phyloP scores from a whole-genome alignment of 64 coral and sea anemone genomes.

The Acropora yongei region DNA sequence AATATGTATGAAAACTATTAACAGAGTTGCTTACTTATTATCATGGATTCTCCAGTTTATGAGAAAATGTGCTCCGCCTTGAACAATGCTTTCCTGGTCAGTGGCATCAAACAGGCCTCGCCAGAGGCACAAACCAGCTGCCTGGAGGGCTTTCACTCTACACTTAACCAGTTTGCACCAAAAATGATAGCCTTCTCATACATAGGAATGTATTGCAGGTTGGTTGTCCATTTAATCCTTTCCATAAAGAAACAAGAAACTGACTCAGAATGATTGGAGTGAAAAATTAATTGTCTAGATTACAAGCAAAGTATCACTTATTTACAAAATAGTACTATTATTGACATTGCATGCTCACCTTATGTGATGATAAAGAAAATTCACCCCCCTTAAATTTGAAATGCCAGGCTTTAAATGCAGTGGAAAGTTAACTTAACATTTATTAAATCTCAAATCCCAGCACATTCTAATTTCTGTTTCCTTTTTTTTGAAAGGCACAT shows the following conservation, averaged over 20 bases:
- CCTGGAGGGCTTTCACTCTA: constrained; percentile 59
- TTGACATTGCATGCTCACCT: background rate
- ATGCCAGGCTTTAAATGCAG: background rate
- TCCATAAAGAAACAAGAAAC: background rate
- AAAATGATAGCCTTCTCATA: constrained; percentile 61
- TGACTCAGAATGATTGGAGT: background rate
- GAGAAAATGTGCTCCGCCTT: constrained; percentile 24
- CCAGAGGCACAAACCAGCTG: constrained; percentile 52
- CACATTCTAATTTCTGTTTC: constrained; percentile 4
- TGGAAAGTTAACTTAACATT: background rate
- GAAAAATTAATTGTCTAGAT: background rate
- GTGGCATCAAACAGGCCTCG: constrained; percentile 37
- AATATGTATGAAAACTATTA: constrained; percentile 18
- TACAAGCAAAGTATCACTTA: background rate
- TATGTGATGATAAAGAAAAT: background rate
- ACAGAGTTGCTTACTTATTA: constrained; percentile 5
- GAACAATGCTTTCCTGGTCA: constrained; percentile 25
- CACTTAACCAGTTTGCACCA: constrained; percentile 47
- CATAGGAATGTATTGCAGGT: constrained; percentile 66
- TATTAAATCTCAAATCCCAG: background rate
- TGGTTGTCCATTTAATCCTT: background rate
- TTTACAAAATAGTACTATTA: constrained; percentile 1
- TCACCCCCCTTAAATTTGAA: background rate
- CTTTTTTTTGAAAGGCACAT: constrained; percentile 59
- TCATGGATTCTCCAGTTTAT: constrained; percentile 23